Evolutionary conservation across 2,797 vertebrate species (phyloP), one percentile per base, ranked within the genome.

Genomic region (Tragopan temminckii): DNA sequence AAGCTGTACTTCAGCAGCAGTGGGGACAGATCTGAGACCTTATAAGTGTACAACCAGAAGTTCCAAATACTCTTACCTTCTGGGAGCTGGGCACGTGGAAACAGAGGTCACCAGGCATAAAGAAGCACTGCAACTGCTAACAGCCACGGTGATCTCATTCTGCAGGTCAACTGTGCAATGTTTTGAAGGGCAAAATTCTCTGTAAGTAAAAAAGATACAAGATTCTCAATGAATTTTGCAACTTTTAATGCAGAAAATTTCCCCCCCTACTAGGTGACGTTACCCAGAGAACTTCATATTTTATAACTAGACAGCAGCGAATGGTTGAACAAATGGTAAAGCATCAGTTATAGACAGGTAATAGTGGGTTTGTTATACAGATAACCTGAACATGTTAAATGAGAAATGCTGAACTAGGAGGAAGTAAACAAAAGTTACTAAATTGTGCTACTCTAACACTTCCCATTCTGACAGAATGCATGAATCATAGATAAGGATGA

Each of bases 391-490:
- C 68, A 15, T 25, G 80, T 83, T 83, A 93, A 87, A 95, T 96
- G 62, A 94, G 88, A 91, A 97, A 36, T 84, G 90, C 64, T 88
- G 76, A 96, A 96, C 88, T 40, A 94, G 85, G 89, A 86, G 82
- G 93, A 96, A 97, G 92, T 75, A 88, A 94, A 97, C 85, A 97
- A 94, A 94, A 96, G 92, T 91, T 96, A 94, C 94, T 72, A 96
- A 95, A 96, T 97, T 95, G 94, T 68, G 75, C 91, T 92, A 90
- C 46, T 78, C 77, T 76, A 68, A 94, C 77, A 94, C 84, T 95
- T 96, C 90, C 87, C 96, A 84, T 95, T 97, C 93, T 80, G 87
- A 84, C 83, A 50, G 61, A 95, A 64, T 86, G 75, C 89, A 95
- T 97, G 94, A 97, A 96, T 97, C 96, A 96, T 45, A 64, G 88